These are phyloP conservation scores for Corythornis vintsioides DNA, from an alignment of 2,113 vertebrate genomes.

Conservation along the genomic window DNA sequence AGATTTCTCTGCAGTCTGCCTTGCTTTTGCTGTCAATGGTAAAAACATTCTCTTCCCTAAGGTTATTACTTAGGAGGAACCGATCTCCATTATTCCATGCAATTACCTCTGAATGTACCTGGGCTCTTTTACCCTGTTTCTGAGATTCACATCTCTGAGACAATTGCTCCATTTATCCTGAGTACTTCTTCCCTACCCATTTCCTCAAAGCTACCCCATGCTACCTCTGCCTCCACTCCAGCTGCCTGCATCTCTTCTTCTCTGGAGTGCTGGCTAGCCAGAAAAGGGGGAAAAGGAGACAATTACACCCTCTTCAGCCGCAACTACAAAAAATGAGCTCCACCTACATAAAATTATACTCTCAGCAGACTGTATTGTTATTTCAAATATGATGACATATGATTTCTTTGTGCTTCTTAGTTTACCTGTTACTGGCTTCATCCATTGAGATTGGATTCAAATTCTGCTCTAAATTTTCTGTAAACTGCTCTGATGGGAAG, in stretches of 20 bases:
- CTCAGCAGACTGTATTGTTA: neutral
- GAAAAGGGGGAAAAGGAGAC: neutral
- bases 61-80: constrained; percentile 2
- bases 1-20: neutral
- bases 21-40: neutral
- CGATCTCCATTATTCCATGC: neutral
- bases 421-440: neutral
- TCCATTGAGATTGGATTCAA: neutral
- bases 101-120: constrained; percentile 14
- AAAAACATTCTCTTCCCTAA: neutral
- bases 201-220: neutral
- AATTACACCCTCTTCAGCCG: neutral
- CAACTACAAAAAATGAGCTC: neutral
- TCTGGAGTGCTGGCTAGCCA: neutral
- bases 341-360: neutral
- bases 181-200: neutral
- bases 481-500: neutral
- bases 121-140: neutral
- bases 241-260: neutral
- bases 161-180: constrained; percentile 10
- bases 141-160: neutral
- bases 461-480: neutral
- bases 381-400: neutral
- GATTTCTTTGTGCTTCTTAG: neutral
- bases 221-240: neutral